Evolutionary conservation across 1,140 invertebrate species (phyloP).

Genomic region (Diachasma alloeum): DNA sequence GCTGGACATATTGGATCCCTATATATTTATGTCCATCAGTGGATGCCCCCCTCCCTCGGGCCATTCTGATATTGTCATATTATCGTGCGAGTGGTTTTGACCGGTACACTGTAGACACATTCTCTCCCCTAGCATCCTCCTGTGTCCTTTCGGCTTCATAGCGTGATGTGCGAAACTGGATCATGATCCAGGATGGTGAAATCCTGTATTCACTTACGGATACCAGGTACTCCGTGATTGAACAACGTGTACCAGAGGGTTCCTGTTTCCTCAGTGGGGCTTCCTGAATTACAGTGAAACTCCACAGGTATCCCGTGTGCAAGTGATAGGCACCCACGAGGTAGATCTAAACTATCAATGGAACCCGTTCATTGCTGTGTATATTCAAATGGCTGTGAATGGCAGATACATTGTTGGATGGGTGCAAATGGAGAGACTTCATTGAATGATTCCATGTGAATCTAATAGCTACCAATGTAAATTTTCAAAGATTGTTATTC

Average conservation of each 20-base stretch:
- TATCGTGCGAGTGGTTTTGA: constrained; percentile 44
- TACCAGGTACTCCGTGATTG: neutral
- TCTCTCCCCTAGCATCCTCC: constrained; percentile 14
- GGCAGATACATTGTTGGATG: neutral
- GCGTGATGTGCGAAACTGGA: neutral
- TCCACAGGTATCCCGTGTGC: constrained; percentile 2
- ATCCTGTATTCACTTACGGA: neutral
- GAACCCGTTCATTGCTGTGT: neutral
- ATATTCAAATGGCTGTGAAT: neutral
- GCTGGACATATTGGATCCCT: constrained; percentile 33
- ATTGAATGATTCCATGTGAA: neutral
- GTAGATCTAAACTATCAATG: neutral
- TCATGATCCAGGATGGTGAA: neutral
- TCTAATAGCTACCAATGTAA: no score
- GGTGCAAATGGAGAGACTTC: neutral
- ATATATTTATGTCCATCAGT: constrained; percentile 43
- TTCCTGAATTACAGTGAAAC: neutral
- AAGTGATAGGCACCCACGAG: neutral
- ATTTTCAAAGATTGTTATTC: no score
- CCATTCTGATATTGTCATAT: constrained; percentile 42
- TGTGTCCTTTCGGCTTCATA: neutral
- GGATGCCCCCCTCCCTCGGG: constrained; percentile 29
- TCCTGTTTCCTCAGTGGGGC: constrained; percentile 4
- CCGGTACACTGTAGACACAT: neutral
- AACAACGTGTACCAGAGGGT: neutral